Conservation (phyloP, 2,888 invertebrate species). For the Caenorhabditis panamensis region DNA sequence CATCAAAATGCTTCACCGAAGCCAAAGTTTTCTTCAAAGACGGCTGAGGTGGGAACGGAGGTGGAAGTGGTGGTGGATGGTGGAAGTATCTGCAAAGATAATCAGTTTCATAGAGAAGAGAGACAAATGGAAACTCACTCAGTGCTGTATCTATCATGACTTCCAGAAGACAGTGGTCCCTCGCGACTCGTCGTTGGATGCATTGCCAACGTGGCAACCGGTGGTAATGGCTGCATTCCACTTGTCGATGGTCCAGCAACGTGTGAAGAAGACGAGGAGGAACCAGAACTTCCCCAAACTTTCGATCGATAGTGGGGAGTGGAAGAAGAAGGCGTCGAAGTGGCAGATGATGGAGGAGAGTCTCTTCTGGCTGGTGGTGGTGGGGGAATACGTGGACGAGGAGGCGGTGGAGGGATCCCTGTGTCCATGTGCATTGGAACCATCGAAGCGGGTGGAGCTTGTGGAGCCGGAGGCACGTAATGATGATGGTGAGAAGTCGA, state of each 20-base stretch:
- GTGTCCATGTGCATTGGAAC: background rate
- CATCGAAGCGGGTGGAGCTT: background rate
- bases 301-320: background rate
- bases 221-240: background rate
- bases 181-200: background rate
- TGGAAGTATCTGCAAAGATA: background rate
- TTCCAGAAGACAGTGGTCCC: background rate
- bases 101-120: too few relatives aligned
- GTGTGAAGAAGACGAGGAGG: background rate
- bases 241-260: background rate
- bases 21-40: background rate
- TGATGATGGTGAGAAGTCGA: background rate
- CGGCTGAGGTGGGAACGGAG: background rate
- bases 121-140: background rate
- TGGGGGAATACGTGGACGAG: background rate
- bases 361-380: background rate
- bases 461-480: background rate
- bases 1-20: background rate
- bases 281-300: background rate
- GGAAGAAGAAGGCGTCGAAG: background rate
- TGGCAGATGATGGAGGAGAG: background rate
- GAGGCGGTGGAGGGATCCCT: background rate
- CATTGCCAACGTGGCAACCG: background rate
- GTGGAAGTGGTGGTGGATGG: constrained; percentile 24
- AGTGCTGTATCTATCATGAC: background rate